Percentiles rank a stretch among this genome's conserved stretches.
Evolutionary conservation across 2,113 vertebrate species (phyloP).

Genomic region (Eleginops maclovinus): DNA sequence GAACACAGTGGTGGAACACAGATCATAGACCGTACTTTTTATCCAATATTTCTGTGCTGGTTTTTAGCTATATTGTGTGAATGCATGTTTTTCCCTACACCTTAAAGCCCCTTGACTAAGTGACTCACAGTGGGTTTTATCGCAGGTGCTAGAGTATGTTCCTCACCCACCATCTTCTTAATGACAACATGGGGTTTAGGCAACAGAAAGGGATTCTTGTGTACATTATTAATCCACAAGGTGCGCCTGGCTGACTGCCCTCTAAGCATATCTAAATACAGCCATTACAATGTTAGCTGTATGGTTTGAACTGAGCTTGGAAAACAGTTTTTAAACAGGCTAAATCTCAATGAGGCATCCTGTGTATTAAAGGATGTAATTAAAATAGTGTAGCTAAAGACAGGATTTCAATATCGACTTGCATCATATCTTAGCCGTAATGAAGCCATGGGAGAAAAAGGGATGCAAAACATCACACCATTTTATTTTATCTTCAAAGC

Average conservation of each 20-base stretch:
- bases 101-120: neutral
- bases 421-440: neutral
- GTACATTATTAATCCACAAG: neutral
- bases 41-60: neutral
- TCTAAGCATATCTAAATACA: neutral
- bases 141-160: too few species aligned
- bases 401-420: neutral
- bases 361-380: neutral
- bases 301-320: neutral
- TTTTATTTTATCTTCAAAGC: neutral
- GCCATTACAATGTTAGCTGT: neutral
- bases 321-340: neutral
- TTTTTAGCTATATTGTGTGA: neutral
- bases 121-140: neutral
- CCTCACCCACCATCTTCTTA: neutral
- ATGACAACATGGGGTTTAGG: neutral
- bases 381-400: neutral
- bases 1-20: neutral
- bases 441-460: neutral
- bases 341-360: neutral
- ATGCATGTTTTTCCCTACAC: neutral
- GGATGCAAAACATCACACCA: neutral
- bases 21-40: neutral
- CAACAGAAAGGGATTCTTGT: neutral
- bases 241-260: neutral